phyloP scores from a whole-genome alignment of 2,888 invertebrate genomes.

The Drosophila sordidula region DNA sequence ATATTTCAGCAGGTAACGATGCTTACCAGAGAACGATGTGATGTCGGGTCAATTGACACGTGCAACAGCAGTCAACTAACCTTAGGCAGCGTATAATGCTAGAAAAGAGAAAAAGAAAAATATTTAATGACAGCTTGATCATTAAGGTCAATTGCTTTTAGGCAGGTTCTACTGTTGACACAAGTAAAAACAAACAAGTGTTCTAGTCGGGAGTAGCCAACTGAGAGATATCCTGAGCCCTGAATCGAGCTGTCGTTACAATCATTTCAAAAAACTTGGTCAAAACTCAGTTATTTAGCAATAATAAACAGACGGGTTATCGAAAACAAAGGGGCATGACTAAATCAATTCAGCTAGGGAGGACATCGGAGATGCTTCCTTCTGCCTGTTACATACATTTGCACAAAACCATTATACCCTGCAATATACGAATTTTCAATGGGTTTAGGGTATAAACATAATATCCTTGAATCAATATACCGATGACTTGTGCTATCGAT shows the following conservation, averaged over 20 bases:
- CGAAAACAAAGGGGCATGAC: too few species aligned
- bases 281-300: too few species aligned
- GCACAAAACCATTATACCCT: too few species aligned
- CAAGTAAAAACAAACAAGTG: not conserved
- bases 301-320: too few species aligned
- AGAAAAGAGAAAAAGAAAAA: not conserved
- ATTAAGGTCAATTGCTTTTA: not conserved
- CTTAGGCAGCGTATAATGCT: conserved; percentile 2
- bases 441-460: not conserved
- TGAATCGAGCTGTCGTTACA: too few species aligned
- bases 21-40: conserved; percentile 40
- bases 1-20: not conserved
- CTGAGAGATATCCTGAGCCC: too few species aligned
- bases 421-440: too few species aligned
- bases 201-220: too few species aligned
- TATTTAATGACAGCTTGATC: not conserved
- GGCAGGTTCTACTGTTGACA: conserved; percentile 1
- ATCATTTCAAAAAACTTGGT: too few species aligned
- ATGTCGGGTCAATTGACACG: conserved; percentile 51
- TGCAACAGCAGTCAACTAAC: conserved; percentile 39
- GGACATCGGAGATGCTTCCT: too few species aligned
- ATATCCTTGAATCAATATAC: conserved; percentile 22
- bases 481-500: conserved; percentile 40
- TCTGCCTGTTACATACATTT: too few species aligned
- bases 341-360: too few species aligned